Conservation (phyloP, 2,113 vertebrate genomes). For the Hippocampus zosterae region DNA sequence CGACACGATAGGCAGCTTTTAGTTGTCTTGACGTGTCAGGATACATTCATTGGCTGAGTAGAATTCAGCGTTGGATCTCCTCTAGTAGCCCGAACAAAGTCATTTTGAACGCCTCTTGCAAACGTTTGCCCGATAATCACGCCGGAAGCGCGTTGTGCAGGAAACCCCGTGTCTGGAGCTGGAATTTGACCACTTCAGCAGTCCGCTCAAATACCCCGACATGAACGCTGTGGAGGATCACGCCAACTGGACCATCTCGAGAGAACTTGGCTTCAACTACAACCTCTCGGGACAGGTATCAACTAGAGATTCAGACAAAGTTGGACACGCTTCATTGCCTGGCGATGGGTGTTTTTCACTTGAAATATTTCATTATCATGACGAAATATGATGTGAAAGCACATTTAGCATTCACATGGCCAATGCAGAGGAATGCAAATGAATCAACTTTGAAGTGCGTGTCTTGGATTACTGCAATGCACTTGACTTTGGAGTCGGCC, state of each 20-base stretch:
- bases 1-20: background rate
- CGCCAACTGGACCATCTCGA: constrained; percentile 90
- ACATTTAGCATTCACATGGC: background rate
- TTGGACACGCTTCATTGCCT: background rate
- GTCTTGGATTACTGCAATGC: too few relatives aligned
- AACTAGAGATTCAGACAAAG: background rate
- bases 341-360: background rate
- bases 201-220: constrained; percentile 91
- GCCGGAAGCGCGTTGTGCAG: constrained; percentile 53
- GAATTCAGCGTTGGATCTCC: background rate
- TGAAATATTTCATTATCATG: background rate
- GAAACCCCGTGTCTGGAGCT: constrained; percentile 97
- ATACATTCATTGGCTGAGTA: background rate
- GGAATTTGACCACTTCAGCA: constrained; percentile 97
- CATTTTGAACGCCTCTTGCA: background rate
- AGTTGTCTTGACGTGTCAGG: background rate
- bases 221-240: constrained; percentile 93
- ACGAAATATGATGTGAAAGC: background rate
- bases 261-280: constrained; percentile 93
- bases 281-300: constrained; percentile 88
- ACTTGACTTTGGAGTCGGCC: too few relatives aligned
- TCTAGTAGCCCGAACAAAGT: too few relatives aligned
- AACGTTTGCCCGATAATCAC: background rate
- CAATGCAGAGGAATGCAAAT: background rate
- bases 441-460: background rate